Conservation (phyloP, 2,113 vertebrate species). For the Manacus vitellinus region DNA sequence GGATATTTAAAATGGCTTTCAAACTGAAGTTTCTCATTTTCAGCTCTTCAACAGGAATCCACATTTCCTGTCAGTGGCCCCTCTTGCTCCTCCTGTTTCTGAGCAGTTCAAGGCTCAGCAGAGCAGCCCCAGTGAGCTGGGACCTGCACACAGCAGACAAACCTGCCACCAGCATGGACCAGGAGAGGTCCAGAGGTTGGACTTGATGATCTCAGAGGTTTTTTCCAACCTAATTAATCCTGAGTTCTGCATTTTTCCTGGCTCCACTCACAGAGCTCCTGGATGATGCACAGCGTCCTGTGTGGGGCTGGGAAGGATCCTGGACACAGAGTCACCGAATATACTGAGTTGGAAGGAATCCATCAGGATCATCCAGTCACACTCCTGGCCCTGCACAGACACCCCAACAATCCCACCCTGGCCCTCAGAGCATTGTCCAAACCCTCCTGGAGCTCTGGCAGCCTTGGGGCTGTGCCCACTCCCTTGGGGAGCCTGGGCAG, state of each 20-base stretch:
- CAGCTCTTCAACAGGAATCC: background rate
- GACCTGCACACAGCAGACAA: rapidly evolving
- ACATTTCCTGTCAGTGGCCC: background rate
- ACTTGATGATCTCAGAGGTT: background rate
- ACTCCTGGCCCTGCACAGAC: background rate
- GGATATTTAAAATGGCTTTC: background rate
- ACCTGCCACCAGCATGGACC: background rate
- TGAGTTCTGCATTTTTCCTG: background rate
- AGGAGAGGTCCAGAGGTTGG: background rate
- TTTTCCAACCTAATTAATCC: background rate
- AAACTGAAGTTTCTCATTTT: background rate
- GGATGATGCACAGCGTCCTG: background rate
- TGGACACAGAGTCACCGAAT: background rate
- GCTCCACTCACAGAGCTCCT: background rate
- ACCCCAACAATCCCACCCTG: background rate
- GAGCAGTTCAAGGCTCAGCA: background rate
- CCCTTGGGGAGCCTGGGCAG: background rate
- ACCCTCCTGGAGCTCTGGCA: background rate
- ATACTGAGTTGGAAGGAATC: background rate
- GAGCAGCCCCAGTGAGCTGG: background rate
- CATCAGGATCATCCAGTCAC: background rate
- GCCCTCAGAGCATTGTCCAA: background rate
- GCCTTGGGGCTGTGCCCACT: background rate
- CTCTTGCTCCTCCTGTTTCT: background rate
- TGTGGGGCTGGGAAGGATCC: background rate